Conservation (phyloP, 1,140 invertebrate genomes). For the Drosophila triauraria region DNA sequence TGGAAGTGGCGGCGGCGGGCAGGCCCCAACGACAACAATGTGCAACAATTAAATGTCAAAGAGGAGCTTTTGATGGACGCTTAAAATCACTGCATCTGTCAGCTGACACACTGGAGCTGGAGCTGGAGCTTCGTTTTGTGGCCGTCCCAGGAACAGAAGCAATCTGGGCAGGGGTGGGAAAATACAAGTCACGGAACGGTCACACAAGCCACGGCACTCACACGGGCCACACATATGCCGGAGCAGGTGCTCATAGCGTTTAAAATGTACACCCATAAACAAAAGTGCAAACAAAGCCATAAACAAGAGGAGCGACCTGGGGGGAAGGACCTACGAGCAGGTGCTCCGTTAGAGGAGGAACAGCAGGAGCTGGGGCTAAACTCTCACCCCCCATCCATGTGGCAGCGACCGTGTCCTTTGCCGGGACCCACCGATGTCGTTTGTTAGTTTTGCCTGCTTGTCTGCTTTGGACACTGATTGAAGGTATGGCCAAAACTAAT, state of each 20-base stretch:
- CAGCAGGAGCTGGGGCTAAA: background rate
- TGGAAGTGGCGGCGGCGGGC: constrained; percentile 14
- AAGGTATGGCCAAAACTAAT: constrained; percentile 3
- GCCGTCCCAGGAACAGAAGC: constrained; percentile 13
- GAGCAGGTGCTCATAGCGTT: constrained; percentile 68
- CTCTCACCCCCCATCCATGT: constrained; percentile 22
- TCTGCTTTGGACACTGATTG: constrained; percentile 17
- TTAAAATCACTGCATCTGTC: constrained; percentile 80
- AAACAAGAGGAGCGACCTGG: constrained; percentile 65
- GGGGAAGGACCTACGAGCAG: constrained; percentile 5
- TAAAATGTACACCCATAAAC: constrained; percentile 83
- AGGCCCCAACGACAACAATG: constrained; percentile 60
- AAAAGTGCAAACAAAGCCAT: constrained; percentile 84
- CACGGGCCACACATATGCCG: constrained; percentile 28
- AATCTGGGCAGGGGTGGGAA: constrained; percentile 15
- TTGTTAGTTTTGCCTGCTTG: constrained; percentile 41
- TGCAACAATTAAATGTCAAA: constrained; percentile 82
- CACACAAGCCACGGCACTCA: constrained; percentile 25
- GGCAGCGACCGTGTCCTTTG: constrained; percentile 11
- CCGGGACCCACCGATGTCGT: constrained; percentile 32
- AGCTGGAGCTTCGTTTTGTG: constrained; percentile 45
- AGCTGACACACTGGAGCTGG: constrained; percentile 50
- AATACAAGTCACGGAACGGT: constrained; percentile 68
- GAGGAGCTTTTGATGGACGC: constrained; percentile 78
- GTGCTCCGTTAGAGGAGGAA: background rate